Percentiles rank a stretch among this genome's conserved stretches.
phyloP scores from a whole-genome alignment of 2,113 vertebrate genomes.

The Cephalopholis sonnerati region DNA sequence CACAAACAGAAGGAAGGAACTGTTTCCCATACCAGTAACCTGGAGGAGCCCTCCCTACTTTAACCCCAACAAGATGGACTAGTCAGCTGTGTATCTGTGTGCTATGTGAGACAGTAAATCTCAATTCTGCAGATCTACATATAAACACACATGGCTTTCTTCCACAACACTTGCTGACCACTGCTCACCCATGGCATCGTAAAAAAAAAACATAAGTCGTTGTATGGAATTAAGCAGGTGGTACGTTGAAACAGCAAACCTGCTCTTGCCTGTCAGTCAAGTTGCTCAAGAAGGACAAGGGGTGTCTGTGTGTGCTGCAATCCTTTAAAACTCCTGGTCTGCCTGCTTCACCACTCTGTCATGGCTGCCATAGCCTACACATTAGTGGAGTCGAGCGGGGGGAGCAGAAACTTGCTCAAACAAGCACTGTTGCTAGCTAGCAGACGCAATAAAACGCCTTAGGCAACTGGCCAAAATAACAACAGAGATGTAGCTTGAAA shows the following conservation, averaged over 20 bases:
- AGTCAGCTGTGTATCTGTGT: constrained; percentile 30
- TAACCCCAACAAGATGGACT: constrained; percentile 4
- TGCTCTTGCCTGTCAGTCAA: constrained; percentile 70
- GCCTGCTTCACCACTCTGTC: constrained; percentile 29
- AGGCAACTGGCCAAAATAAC: constrained; percentile 41
- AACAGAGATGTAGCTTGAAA: background rate
- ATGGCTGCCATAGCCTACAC: constrained; percentile 29
- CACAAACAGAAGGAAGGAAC: constrained; percentile 26
- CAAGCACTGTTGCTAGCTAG: constrained; percentile 46
- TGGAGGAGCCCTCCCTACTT: constrained; percentile 3
- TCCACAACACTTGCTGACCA: constrained; percentile 40
- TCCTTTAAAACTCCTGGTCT: constrained; percentile 29
- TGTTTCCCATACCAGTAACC: constrained; percentile 27
- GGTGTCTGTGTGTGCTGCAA: constrained; percentile 39
- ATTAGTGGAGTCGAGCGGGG: background rate
- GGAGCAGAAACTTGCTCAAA: constrained; percentile 55
- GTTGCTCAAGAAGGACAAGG: constrained; percentile 20
- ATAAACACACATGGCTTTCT: constrained; percentile 27
- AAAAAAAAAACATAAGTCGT: constrained; percentile 55
- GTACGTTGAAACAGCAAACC: constrained; percentile 53
- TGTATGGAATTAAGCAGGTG: constrained; percentile 71
- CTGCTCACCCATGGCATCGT: constrained; percentile 12
- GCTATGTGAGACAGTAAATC: background rate
- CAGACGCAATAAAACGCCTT: constrained; percentile 46
- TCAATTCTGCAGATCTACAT: constrained; percentile 28